Evolutionary conservation across 2,797 vertebrate species (phyloP), one percentile per base, ranked within the genome.

Genomic region (Myiotriccus ornatus): DNA sequence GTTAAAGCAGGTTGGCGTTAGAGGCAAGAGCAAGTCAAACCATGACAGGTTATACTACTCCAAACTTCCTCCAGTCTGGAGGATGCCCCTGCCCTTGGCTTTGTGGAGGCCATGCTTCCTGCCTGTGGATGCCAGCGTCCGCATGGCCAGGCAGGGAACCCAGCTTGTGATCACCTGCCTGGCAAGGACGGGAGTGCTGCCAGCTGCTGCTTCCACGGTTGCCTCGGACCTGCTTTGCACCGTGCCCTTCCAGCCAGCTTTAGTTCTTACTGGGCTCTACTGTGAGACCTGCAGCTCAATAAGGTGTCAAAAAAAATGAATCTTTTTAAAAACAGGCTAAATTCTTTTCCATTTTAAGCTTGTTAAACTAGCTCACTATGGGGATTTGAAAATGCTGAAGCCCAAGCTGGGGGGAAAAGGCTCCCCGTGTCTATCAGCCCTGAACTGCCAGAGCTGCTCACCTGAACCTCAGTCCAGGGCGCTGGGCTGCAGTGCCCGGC

Each of bases 81-180:
- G 60, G 23, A n/a, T 67, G 79, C 53, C 62, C 7, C 37, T 37
- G 56, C 47, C 39, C 32, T 10, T 25, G 77, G 59, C 63, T 50
- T 4, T 37, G 25, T 22, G 23, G 57, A 15, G 57, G 43, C 70
- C 0, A 1, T 44, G 46, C 55, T 41, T 44, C 39, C 46, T 0
- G 20, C 39, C 30, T 32, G 17, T 6, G 50, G 50, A 52, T 52
- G 28, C n/a, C 39, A 10, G 35, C 3, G 19, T n/a, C 34, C 1
- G 2, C 39, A 14, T 1, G 10, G 73, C n/a, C 7, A 2, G 56
- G 62, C 55, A 30, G 62, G 41, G 67, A 59, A 12, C 34, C 21
- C 0, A 0, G 34, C 47, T 28, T 30, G 28, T 2, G 2, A 20
- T 22, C 75, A 2, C 20, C 28, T 16, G 41, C 37, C 10, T 1